phyloP scores from a whole-genome alignment of 2,797 vertebrate genomes.

The Urosaurus nigricauda region DNA sequence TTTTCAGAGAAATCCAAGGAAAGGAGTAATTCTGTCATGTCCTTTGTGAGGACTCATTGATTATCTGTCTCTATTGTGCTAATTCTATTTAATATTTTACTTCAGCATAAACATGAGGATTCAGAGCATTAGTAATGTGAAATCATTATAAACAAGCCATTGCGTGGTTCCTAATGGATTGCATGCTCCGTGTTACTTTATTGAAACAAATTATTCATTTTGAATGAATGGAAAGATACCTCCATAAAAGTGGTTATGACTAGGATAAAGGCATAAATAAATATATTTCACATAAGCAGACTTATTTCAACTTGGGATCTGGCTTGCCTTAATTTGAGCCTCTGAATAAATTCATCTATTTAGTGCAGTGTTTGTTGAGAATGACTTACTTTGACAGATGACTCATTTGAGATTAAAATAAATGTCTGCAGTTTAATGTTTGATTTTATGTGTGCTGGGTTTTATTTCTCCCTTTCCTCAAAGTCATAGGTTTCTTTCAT shows the following conservation, averaged over 20 bases:
- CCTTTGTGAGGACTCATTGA: constrained; percentile 72
- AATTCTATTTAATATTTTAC: constrained; percentile 69
- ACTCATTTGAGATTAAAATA: constrained; percentile 14
- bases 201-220: constrained; percentile 61
- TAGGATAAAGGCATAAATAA: constrained; percentile 25
- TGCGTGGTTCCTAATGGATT: constrained; percentile 49
- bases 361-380: background rate
- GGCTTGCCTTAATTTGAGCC: constrained; percentile 8
- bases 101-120: constrained; percentile 52
- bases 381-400: constrained; percentile 35
- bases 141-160: constrained; percentile 59
- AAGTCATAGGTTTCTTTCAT: background rate
- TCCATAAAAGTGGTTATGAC: constrained; percentile 15
- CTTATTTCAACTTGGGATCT: constrained; percentile 38
- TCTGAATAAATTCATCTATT: background rate
- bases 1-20: constrained; percentile 71
- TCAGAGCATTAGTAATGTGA: constrained; percentile 39
- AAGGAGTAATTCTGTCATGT: constrained; percentile 73
- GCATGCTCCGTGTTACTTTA: constrained; percentile 49
- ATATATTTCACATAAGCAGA: background rate
- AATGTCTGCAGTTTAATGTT: constrained; percentile 16
- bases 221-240: constrained; percentile 43
- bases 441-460: background rate
- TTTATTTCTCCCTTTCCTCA: background rate
- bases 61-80: constrained; percentile 73